Evolutionary conservation across 2,888 invertebrate species (phyloP).

Genomic region (Cosmia pyralina): DNA sequence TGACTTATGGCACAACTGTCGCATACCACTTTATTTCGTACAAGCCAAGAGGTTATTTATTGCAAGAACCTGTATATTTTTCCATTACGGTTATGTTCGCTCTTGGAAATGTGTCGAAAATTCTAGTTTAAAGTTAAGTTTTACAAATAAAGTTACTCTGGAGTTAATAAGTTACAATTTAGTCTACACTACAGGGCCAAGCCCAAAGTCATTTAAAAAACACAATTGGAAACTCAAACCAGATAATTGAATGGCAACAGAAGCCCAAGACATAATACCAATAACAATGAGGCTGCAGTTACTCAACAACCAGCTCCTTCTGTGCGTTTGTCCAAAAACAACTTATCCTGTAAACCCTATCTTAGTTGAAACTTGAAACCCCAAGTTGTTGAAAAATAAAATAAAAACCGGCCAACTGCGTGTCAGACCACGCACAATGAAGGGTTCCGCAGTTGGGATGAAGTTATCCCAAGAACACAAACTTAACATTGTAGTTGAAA

Average conservation of each 20-base stretch:
- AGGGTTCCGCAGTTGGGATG: no score
- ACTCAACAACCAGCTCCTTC: background rate
- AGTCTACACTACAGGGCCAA: background rate
- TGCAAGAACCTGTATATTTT: constrained; percentile 52
- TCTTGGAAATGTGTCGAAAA: constrained; percentile 28
- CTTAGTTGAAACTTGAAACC: background rate
- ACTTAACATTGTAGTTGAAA: no score
- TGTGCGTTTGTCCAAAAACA: background rate
- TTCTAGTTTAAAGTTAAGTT: constrained; percentile 22
- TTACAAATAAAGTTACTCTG: background rate
- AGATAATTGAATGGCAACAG: background rate
- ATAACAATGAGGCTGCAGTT: background rate
- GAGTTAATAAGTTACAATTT: no score
- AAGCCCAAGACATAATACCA: background rate
- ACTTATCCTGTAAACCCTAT: background rate
- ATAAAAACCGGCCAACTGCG: background rate
- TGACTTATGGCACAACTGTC: constrained; percentile 71
- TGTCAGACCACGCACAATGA: no score
- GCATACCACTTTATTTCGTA: constrained; percentile 62
- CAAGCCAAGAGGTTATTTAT: constrained; percentile 59
- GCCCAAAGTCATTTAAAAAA: no score
- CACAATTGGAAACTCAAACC: background rate
- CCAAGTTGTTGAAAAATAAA: background rate
- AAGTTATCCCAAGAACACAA: no score
- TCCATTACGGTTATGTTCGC: constrained; percentile 31